These are phyloP conservation scores for Bergia sp. DNA, from an alignment of 92 coral and sea anemone genomes.

Conservation along the genomic window DNA sequence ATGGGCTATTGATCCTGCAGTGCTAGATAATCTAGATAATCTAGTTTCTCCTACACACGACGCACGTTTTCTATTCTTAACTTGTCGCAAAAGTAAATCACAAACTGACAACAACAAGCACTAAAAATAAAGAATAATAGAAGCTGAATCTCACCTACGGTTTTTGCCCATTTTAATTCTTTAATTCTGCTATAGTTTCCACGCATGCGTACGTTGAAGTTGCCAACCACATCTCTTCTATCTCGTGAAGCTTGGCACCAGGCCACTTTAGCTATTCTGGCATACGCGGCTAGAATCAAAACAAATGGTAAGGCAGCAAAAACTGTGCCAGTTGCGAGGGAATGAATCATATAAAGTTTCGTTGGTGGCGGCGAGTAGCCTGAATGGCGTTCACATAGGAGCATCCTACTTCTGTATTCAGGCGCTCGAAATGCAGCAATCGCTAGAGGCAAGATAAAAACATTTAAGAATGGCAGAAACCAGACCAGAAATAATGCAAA, in stretches of 20 bases:
- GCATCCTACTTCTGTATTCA: background rate
- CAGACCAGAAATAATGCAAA: background rate
- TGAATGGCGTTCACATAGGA: background rate
- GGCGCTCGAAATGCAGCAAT: conserved; percentile 1
- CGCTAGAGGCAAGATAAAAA: background rate
- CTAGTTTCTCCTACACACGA: background rate
- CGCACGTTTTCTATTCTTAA: background rate
- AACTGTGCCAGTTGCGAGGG: conserved; percentile 6
- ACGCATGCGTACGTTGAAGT: background rate
- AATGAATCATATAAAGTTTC: conserved; percentile 9
- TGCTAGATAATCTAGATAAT: too few relatives aligned
- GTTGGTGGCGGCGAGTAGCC: background rate
- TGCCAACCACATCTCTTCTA: background rate
- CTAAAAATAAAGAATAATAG: background rate
- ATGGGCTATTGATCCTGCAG: too few relatives aligned
- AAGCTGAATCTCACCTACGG: conserved; percentile 3
- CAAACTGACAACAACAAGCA: background rate
- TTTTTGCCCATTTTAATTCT: conserved; percentile 30
- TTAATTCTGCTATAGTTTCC: background rate
- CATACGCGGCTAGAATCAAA: background rate
- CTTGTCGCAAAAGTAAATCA: background rate
- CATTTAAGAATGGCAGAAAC: conserved; percentile 23
- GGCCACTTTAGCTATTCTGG: conserved; percentile 28
- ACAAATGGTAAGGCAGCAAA: conserved; percentile 7
- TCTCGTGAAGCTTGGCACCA: conserved; percentile 27